Conservation (phyloP, 1,140 invertebrate genomes). For the Dryas iulia region DNA sequence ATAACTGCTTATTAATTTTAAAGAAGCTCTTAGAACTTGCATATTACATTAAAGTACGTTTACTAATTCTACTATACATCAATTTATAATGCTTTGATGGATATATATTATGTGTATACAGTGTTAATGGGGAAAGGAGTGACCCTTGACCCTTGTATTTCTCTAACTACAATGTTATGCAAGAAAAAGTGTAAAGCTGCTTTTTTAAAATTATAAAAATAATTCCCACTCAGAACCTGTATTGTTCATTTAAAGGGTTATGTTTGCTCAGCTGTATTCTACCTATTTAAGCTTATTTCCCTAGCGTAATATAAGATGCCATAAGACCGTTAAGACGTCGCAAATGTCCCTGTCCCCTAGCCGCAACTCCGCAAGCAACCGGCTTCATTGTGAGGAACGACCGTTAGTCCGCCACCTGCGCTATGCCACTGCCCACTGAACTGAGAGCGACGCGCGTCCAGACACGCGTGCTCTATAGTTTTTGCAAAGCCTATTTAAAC, state of each 20-base stretch:
- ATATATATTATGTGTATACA: no score
- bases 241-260: slow-evolving; percentile 11
- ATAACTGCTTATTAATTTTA: background rate
- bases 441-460: slow-evolving; percentile 63
- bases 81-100: no score
- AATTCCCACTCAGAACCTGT: no score
- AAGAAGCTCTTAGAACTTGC: background rate
- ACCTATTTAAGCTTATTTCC: slow-evolving; percentile 25
- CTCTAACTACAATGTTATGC: no score
- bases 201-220: background rate
- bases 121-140: no score
- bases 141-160: no score
- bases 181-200: no score
- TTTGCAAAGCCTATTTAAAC: slow-evolving; percentile 22
- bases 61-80: no score
- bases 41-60: no score
- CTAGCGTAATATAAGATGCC: slow-evolving; percentile 33
- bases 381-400: slow-evolving; percentile 41
- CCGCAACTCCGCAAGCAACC: slow-evolving; percentile 28
- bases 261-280: background rate
- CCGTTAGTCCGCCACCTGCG: slow-evolving; percentile 70
- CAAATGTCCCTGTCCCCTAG: slow-evolving; percentile 41
- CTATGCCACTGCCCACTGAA: slow-evolving; percentile 58
- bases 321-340: slow-evolving; percentile 41
- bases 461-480: slow-evolving; percentile 48